Base-by-base conservation (phyloP, 2,888 invertebrate species). In the Germaria angustata region DNA sequence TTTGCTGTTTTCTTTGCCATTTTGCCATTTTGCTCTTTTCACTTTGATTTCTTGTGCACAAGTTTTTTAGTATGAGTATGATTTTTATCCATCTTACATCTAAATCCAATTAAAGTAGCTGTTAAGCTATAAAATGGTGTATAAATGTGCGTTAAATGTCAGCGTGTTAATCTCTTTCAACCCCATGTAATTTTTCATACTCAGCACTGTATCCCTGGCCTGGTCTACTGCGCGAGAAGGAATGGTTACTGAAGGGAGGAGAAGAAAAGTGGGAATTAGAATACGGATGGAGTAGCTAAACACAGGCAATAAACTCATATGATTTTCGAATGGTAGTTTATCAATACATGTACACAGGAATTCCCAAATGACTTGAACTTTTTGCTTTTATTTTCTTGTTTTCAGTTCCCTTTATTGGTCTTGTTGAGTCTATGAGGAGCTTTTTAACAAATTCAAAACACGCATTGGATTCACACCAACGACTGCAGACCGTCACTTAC, bases 71-170 rank as follows among this genome's bases (percentile, higher is more conserved):
- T 34, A n/a, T 34, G 41, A 63, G 15, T 51, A 39, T 53, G 39
- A 39, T 69, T 72, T 79, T 76, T 36, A 81, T 83, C 81, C 69
- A 20, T 63, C 71, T 65, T 80, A 84, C 83, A 84, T 85, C 84
- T 83, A 84, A 85, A 85, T 85, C 84, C 85, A 84, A 85, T 85
- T 84, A 84, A 85, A 84, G 80, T 79, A 83, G 78, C 85, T 85
- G 75, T 84, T 81, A 84, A 84, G 82, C 78, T 80, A 78, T 80
- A 80, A 79, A 82, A 84, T 82, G 84, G 57, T 59, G 71, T 80
- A 84, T 82, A 84, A 84, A 84, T 82, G 84, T 75, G 80, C 81
- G 80, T 79, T 84, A 84, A 84, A 84, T 79, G 82, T 78, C 80
- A 81, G 76, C 71, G 68, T 81, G 84, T 85, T 81, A 83, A 85